Evolutionary conservation across 92 coral and sea anemone species (phyloP).

Genomic region (Epizoanthus rinbou): DNA sequence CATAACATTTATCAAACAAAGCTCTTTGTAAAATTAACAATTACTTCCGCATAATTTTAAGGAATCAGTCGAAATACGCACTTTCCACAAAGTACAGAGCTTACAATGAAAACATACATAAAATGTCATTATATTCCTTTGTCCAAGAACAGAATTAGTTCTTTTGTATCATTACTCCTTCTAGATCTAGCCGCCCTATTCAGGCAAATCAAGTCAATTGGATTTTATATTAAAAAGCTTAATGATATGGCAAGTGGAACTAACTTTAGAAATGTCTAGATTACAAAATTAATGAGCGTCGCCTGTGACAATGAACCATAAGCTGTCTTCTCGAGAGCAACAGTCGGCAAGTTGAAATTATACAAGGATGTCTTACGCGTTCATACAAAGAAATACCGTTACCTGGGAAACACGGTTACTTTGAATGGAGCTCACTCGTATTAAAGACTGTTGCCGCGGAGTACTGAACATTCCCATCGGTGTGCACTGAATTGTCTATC

Average conservation of each 20-base stretch:
- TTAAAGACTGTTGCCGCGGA: neutral
- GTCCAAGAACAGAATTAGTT: neutral
- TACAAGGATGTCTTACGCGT: neutral
- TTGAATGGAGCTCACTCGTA: neutral
- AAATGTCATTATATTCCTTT: neutral
- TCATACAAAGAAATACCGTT: neutral
- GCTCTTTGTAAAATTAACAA: too few species aligned
- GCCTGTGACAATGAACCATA: neutral
- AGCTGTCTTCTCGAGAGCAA: neutral
- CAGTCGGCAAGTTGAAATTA: neutral
- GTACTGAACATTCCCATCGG: neutral
- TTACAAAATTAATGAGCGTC: neutral
- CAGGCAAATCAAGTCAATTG: neutral
- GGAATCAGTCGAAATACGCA: too few species aligned
- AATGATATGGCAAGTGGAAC: constrained; percentile 1
- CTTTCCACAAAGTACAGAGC: too few species aligned
- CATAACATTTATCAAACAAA: too few species aligned
- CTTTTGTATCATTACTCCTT: neutral
- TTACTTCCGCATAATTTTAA: too few species aligned
- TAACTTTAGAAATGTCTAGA: neutral
- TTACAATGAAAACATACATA: neutral
- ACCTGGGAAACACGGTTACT: neutral
- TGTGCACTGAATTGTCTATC: neutral
- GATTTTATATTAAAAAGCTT: neutral
- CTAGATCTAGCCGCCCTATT: neutral